Conservation (phyloP, 1,140 invertebrate genomes). For the Thrips palmi region DNA sequence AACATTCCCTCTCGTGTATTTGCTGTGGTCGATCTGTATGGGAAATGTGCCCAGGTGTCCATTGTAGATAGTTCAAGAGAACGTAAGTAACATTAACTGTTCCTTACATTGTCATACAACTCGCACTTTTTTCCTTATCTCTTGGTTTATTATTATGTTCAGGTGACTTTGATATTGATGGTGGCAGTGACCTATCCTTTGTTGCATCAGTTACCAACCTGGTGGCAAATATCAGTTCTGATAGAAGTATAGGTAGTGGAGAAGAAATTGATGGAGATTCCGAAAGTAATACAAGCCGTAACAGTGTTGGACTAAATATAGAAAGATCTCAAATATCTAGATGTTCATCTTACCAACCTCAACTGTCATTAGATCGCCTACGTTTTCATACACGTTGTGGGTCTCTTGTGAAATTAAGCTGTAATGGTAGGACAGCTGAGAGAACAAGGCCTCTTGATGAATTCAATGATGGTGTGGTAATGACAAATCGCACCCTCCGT, state of each 20-base stretch:
- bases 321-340: too few species aligned
- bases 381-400: constrained; percentile 79
- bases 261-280: too few species aligned
- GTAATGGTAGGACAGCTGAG: constrained; percentile 68
- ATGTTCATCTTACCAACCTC: too few species aligned
- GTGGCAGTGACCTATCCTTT: too few species aligned
- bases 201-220: constrained; percentile 20
- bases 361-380: constrained; percentile 53
- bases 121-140: neutral
- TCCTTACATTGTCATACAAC: neutral
- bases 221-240: constrained; percentile 21
- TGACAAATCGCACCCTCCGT: constrained; percentile 68
- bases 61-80: constrained; percentile 4
- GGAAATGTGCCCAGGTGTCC: constrained; percentile 81
- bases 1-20: constrained; percentile 57
- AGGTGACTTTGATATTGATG: neutral
- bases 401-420: constrained; percentile 69
- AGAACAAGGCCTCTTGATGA: constrained; percentile 74
- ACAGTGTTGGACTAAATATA: too few species aligned
- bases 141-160: neutral
- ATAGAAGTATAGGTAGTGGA: too few species aligned
- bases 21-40: constrained; percentile 81
- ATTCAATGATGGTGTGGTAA: constrained; percentile 85
- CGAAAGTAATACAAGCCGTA: too few species aligned
- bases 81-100: constrained; percentile 6